phyloP scores from a whole-genome alignment of 2,888 invertebrate species.

The Trachelus stipa region DNA sequence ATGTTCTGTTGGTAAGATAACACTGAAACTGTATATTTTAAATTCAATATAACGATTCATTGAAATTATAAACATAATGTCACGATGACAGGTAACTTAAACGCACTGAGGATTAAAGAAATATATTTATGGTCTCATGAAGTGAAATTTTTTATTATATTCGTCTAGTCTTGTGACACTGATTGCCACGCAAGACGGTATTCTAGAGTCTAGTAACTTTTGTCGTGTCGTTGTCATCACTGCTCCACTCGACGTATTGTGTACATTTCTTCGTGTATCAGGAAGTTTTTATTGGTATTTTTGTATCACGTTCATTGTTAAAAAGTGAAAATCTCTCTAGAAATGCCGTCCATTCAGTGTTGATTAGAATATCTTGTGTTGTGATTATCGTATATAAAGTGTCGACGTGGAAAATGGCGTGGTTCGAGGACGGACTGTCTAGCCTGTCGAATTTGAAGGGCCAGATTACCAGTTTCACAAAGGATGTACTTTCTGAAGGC shows the following conservation, averaged over 20 bases:
- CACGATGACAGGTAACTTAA: neutral
- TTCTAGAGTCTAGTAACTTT: neutral
- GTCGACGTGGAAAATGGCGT: constrained; percentile 64
- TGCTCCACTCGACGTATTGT: constrained; percentile 2
- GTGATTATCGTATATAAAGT: constrained; percentile 16
- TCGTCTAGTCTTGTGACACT: neutral
- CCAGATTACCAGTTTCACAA: constrained; percentile 88
- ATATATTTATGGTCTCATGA: neutral
- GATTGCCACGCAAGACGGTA: neutral
- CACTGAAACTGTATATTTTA: neutral
- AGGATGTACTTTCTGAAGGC: constrained; percentile 86
- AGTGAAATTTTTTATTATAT: neutral
- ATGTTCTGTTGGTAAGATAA: neutral
- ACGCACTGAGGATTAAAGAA: neutral
- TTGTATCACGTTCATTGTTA: constrained; percentile 1
- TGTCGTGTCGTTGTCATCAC: neutral
- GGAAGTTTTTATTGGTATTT: constrained; percentile 4
- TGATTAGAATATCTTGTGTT: neutral
- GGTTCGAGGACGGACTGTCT: constrained; percentile 63
- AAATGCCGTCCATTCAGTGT: constrained; percentile 1
- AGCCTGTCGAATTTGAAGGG: constrained; percentile 78
- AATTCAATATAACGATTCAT: neutral
- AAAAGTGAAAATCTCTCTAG: constrained; percentile 4
- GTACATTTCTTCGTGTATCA: constrained; percentile 6
- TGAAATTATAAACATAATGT: neutral